phyloP scores from a whole-genome alignment of 2,113 vertebrate species.

The Lichenostomus cassidix region DNA sequence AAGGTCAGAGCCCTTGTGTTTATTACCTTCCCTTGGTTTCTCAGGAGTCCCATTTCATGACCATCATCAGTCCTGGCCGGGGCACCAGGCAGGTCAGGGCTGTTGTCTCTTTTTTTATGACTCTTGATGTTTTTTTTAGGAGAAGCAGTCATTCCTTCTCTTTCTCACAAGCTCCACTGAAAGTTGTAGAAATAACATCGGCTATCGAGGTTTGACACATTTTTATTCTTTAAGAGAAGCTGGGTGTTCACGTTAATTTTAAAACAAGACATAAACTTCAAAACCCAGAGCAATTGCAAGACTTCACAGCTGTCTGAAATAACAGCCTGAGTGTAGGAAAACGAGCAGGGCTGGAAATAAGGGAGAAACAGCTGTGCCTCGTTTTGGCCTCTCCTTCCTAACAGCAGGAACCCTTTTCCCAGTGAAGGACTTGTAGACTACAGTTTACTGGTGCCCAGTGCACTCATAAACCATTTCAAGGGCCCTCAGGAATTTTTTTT shows the following conservation, averaged over 20 bases:
- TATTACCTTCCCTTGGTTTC: constrained; percentile 54
- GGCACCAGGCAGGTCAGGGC: constrained; percentile 52
- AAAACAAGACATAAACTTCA: background rate
- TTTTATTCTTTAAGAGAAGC: background rate
- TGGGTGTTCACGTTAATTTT: background rate
- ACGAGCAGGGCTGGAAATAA: background rate
- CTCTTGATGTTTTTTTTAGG: background rate
- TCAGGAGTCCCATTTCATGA: constrained; percentile 71
- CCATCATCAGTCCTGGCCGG: constrained; percentile 15
- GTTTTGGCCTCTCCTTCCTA: background rate
- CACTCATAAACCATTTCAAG: background rate
- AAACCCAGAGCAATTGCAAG: background rate
- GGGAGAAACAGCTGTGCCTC: background rate
- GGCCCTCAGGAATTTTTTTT: background rate
- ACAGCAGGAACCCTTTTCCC: background rate
- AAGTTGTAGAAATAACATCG: background rate
- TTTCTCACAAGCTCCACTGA: constrained; percentile 3
- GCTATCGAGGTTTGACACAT: background rate
- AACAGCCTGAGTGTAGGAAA: background rate
- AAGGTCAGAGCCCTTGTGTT: constrained; percentile 68
- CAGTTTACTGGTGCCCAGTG: background rate
- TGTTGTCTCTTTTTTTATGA: constrained; percentile 51
- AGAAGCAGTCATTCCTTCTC: background rate
- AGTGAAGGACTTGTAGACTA: background rate
- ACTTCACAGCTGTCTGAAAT: background rate